phyloP scores from a whole-genome alignment of 1,140 invertebrate species.

The Palaemon carinicauda region DNA sequence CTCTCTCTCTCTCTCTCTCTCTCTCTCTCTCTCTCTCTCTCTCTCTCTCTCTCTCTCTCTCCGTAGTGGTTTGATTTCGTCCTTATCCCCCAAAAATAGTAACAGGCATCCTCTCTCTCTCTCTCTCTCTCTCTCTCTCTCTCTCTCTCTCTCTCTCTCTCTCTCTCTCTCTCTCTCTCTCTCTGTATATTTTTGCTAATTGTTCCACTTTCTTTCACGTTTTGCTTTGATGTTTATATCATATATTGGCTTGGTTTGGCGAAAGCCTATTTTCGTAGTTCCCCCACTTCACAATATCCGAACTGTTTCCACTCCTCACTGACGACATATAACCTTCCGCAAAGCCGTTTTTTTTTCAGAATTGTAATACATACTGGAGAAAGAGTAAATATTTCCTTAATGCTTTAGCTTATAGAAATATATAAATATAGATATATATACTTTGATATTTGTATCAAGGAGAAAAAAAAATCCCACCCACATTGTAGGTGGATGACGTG shows the following conservation, averaged over 20 bases:
- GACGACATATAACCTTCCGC: too few species aligned
- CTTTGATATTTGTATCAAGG: constrained; percentile 34
- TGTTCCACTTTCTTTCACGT: too few species aligned
- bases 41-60: constrained; percentile 4
- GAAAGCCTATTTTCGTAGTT: too few species aligned
- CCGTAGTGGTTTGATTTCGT: neutral
- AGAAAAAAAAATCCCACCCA: neutral
- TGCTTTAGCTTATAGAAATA: constrained; percentile 42
- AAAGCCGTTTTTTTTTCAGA: neutral
- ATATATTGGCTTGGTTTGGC: too few species aligned
- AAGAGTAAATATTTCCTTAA: constrained; percentile 32
- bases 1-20: neutral
- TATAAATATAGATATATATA: constrained; percentile 45
- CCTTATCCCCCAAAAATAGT: neutral
- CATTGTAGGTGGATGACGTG: neutral
- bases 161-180: neutral
- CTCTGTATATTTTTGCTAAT: too few species aligned
- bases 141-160: constrained; percentile 10
- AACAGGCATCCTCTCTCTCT: neutral
- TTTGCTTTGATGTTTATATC: too few species aligned
- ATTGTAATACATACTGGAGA: neutral
- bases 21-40: neutral
- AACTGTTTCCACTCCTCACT: too few species aligned
- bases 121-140: neutral
- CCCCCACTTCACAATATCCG: too few species aligned